phyloP scores from a whole-genome alignment of 2,797 vertebrate species.

The Helostoma temminkii region DNA sequence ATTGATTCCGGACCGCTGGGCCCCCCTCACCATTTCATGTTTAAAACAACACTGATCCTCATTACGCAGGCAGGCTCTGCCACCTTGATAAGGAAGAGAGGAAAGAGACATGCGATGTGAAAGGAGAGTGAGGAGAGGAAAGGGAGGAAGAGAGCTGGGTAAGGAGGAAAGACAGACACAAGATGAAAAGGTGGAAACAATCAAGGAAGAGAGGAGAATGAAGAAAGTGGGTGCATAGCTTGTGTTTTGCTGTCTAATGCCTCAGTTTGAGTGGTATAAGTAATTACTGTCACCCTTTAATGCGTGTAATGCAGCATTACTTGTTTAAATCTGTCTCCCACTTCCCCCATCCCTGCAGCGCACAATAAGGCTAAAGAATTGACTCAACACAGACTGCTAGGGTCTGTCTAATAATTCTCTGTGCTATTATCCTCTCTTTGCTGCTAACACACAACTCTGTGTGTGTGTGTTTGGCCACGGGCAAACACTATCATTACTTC shows the following conservation, averaged over 20 bases:
- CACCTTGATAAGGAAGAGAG: constrained; percentile 67
- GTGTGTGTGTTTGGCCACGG: constrained; percentile 69
- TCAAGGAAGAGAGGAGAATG: constrained; percentile 28
- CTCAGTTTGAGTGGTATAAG: constrained; percentile 64
- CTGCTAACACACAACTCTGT: constrained; percentile 62
- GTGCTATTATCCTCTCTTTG: constrained; percentile 73
- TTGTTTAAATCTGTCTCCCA: constrained; percentile 66
- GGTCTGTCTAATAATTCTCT: constrained; percentile 77
- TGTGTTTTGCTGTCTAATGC: constrained; percentile 63
- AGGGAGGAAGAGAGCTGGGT: constrained; percentile 1
- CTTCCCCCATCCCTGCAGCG: constrained; percentile 50
- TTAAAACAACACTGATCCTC: constrained; percentile 90
- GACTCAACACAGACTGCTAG: constrained; percentile 71
- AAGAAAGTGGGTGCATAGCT: constrained; percentile 46
- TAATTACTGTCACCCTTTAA: constrained; percentile 77
- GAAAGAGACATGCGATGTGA: constrained; percentile 44
- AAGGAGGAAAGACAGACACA: constrained; percentile 8
- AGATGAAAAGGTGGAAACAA: constrained; percentile 27
- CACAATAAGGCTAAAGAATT: constrained; percentile 79
- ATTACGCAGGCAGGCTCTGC: constrained; percentile 80
- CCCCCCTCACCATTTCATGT: constrained; percentile 85
- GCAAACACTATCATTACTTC: constrained; percentile 77
- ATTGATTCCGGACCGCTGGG: constrained; percentile 83
- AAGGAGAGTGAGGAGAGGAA: constrained; percentile 30
- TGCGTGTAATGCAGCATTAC: constrained; percentile 72